Base-by-base conservation (phyloP, 2,797 vertebrate genomes). In the Passerculus sandwichensis region DNA sequence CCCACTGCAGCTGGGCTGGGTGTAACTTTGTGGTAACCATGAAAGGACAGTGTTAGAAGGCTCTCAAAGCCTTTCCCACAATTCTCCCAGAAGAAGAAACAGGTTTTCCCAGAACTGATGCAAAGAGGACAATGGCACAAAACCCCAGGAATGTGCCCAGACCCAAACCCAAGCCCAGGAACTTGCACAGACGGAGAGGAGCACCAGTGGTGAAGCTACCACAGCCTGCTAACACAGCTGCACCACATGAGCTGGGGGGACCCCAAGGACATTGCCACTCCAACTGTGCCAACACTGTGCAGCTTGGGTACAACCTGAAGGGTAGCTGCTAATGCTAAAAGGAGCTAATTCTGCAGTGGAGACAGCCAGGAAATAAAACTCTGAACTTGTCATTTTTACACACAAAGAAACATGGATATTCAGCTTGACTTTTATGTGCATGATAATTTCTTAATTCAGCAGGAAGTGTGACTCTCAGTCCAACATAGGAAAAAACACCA, bases 361-460 rank as follows among this genome's bases (percentile, higher is more conserved):
- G 51, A 93, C 48, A 91, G 61, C 19, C 76, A 90, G 66, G 54
- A 96, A 91, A 86, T 45, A 59, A 70, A 93, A 60, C 53, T 29
- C 57, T 75, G 48, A 96, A 64, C 19, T 62, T 5, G 0, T 36
- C 32, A 57, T 73, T 90, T 77, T 86, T 92, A 71, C 42, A 51
- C 57, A 91, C 72, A 79, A 64, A 87, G 76, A 95, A 90, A 93
- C 21, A 78, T 4, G 36, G 82, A 66, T 86, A 85, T 50, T 95
- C 64, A 48, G 29, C 57, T 91, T 0, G 8, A 88, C 21, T 54
- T 88, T 81, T 57, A 85, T 4, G n/a, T 42, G 47, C 53, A 88
- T 1, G 0, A 22, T 34, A 14, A 66, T 70, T 78, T 90, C 70
- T 85, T 79, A 74, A 79, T 32, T 92, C 62, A 36, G 60, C 66